Percentiles rank a stretch among this genome's conserved stretches.
Evolutionary conservation across 2,888 invertebrate species (phyloP).

Genomic region (Tuberolachnus salignus): DNA sequence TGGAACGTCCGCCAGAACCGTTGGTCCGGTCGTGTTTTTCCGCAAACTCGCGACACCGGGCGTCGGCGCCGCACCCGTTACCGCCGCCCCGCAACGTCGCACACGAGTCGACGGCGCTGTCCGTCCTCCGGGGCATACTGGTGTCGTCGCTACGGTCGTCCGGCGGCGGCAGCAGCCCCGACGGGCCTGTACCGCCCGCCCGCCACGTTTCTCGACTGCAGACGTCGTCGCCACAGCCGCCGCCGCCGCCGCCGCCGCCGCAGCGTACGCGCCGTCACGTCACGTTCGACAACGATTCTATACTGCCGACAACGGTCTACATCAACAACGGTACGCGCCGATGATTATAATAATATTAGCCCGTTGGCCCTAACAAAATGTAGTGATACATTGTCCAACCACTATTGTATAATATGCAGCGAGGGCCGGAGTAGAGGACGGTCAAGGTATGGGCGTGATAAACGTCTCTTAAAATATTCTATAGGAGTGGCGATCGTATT

Average conservation of each 20-base stretch:
- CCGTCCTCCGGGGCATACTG: conserved; percentile 31
- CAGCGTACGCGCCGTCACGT: conserved; percentile 12
- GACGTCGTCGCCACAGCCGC: neutral
- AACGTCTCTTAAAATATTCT: too few species aligned
- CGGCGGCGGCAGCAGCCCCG: neutral
- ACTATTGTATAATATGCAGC: too few species aligned
- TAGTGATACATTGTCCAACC: too few species aligned
- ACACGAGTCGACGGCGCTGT: conserved; percentile 30
- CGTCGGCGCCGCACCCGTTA: neutral
- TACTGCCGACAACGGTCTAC: neutral
- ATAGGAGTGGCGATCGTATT: too few species aligned
- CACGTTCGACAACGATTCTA: neutral
- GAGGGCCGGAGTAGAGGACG: too few species aligned
- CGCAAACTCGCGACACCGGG: neutral
- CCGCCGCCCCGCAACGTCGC: neutral
- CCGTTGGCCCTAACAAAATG: neutral
- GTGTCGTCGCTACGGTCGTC: conserved; percentile 24
- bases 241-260: conserved; percentile 11
- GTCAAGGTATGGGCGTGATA: too few species aligned
- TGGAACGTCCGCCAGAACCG: conserved; percentile 18
- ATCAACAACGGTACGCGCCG: conserved; percentile 17
- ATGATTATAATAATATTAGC: neutral
- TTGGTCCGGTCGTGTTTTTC: neutral
- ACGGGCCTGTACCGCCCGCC: conserved; percentile 6
- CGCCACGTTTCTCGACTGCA: neutral